Percentiles rank a stretch among this genome's conserved stretches.
Evolutionary conservation across 2,797 vertebrate species (phyloP).

Genomic region (Onychomys leucogaster): DNA sequence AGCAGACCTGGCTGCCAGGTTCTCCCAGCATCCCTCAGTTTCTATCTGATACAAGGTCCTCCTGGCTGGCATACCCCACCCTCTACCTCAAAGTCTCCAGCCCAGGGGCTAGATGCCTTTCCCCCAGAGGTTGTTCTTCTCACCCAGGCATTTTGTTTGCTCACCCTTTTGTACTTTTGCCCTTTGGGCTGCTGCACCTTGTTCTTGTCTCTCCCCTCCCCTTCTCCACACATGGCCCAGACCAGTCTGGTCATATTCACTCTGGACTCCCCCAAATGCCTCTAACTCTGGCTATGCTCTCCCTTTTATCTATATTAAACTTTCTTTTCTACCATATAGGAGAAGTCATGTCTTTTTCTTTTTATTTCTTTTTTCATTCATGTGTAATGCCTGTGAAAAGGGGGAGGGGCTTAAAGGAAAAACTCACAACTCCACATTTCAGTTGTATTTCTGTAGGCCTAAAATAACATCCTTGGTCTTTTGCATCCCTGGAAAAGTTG

Average conservation of each 20-base stretch:
- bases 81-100: background rate
- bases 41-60: background rate
- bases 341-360: background rate
- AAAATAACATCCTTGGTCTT: background rate
- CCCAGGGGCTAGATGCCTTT: background rate
- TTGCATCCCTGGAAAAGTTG: background rate
- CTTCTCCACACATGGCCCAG: background rate
- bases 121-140: background rate
- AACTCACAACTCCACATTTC: background rate
- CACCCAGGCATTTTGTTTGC: background rate
- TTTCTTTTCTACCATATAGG: background rate
- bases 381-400: background rate
- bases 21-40: background rate
- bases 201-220: background rate
- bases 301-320: background rate
- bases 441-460: background rate
- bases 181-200: background rate
- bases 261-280: background rate
- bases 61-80: background rate
- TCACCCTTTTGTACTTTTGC: background rate
- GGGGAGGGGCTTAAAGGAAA: background rate
- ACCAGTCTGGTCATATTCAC: background rate
- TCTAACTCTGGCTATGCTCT: background rate
- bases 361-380: background rate
- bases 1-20: background rate